Evolutionary conservation across 92 coral and sea anemone species (phyloP), one percentile per base, ranked within the genome.

Genomic region (Porites rus): DNA sequence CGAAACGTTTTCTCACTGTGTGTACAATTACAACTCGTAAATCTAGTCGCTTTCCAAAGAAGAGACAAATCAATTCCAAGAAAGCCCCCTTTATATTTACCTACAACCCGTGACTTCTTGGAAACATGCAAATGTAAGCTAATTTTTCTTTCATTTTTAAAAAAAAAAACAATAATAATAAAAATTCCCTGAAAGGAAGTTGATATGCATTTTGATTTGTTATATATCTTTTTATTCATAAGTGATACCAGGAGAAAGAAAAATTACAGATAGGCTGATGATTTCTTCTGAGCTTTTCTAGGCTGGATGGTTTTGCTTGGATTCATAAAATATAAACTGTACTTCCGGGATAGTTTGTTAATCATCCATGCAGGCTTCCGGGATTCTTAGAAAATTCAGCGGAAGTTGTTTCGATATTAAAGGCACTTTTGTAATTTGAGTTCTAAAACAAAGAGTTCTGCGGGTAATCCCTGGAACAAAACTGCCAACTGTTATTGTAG

Each of bases 81-180:
- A 80, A 80, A 21, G 54, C 51, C 75, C 0, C 3, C 18, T 6
- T 72, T 66, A 52, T 80, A 78, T 77, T 14, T 51, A 46, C 11
- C 9, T 4, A 17, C 58, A 17, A 18, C 60, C 76, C 60, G 9
- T 51, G 60, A 14, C 68, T 80, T 80, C 65, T n/a, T 18, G 52
- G 84, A 80, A 80, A 80, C 4, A 64, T 6, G 84, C 84, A 75
- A 75, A 80, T 66, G 75, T 80, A 52, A 54, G 13, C n/a, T 75
- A 12, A 16, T 18, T 3, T 3, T 18, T 24, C 13, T 8, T 7
- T n/a, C 31, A 8, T 4, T 11, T 50, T 74, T 6, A 14, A 38
- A 38, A 3, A 38, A 38, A 38, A 38, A 38, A 38, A 38, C 6
- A 38, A 38, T 4, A 38, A 38, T 38, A 38, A 38, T 38, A 3